Base-by-base conservation (phyloP, 2,888 invertebrate species). In the Coremacera marginata region DNA sequence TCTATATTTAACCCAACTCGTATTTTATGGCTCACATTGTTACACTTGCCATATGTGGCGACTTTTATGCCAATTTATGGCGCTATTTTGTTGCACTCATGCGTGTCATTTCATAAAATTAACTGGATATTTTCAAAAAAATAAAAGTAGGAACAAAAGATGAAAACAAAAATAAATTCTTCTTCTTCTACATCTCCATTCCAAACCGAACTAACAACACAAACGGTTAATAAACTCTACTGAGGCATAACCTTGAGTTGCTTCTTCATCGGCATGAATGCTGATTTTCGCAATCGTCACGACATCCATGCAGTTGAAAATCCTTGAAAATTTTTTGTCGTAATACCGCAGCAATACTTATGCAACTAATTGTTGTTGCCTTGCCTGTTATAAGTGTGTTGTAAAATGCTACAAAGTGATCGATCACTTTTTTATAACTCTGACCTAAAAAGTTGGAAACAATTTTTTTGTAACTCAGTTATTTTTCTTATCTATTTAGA, bases 191-290 rank as follows among this genome's bases (percentile, higher is more conserved):
- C 19, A 1, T 34, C 22, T 27, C 25, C 31, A 14, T 14, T 27
- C 25, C 31, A 14, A 22, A 52, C 27, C 16, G 51, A 27, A 51
- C 60, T 25, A 68, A 27, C 44, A 63, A 49, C 34, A 55, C 25
- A 34, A 14, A 34, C 57, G 71, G 76, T 76, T 71, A 76, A 76
- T 63, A 76, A 76, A 76, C 76, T 71, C 65, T 71, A 65, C 65
- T 22, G 44, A 52, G 37, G 55, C 55, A 27, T 71, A 76, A 65
- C 76, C 76, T 76, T 76, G 76, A 71, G 71, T 76, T 72, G 44
- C 25, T 25, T 60, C 44, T 44, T 44, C 14, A 44, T 11, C 44
- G 11, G 44, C 44, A 44, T 14, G 44, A 44, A 44, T 11, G 3
- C 44, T 44, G 44, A 44, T 44, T 44, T 44, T 44, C 14, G 14